Base-by-base conservation (phyloP, 2,113 vertebrate species). In the human region DNA sequence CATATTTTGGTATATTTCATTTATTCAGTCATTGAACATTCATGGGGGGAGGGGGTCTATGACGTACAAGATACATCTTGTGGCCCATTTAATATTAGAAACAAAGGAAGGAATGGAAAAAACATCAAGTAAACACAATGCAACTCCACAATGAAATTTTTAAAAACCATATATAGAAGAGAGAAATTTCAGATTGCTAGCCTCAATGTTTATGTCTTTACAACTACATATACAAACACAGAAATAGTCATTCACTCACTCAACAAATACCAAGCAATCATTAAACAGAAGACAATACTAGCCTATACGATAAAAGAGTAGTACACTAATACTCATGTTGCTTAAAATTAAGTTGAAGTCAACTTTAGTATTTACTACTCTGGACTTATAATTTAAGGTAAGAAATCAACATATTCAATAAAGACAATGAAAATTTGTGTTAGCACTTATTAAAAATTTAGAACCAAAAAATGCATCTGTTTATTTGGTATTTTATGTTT, bases 61-160 rank as follows among this genome's bases (percentile, higher is more conserved):
- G 22, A 80, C 68, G 25, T 48, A 30, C n/a, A 92, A 84, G 35
- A 48, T 45, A 93, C 1, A 73, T 17, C 35, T 93, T 75, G 25
- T 83, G 35, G n/a, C 20, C 23, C 66, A 43, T 83, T 82, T 93
- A 17, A 40, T 82, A 84, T 68, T 80, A 95, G 17, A 97, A 48
- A 93, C 52, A 93, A 94, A 82, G 68, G 13, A 75, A 94, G 14
- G 38, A 79, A 27, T 32, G 10, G 18, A 25, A 75, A 57, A 40
- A 66, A 94, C 32, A 95, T 72, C 17, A 95, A 64, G n/a, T 57
- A 76, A 97, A 93, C 55, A 94, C 23, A 87, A 83, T 66, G 14
- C 43, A 92, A 95, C 48, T 72, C 38, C 25, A 93, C n/a, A 86
- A 96, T 35, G 20, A 18, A 95, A 87, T 72, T 64, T 64, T 64